A percentile compares a stretch with the other conserved stretches of the same genome.
These are phyloP conservation scores for Empis livida DNA, from an alignment of 2,888 invertebrate genomes.

Conservation along the genomic window DNA sequence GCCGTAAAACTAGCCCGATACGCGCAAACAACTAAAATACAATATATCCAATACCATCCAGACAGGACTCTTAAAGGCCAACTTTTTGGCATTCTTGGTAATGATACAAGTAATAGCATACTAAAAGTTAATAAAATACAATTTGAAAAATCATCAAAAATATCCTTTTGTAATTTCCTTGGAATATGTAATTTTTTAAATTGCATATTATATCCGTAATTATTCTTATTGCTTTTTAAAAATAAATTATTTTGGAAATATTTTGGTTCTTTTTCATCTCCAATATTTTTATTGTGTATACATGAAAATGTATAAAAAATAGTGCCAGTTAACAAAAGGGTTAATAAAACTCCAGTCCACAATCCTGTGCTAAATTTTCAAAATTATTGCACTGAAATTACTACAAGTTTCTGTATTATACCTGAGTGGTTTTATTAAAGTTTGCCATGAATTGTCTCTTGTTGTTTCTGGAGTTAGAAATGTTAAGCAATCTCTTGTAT, in stretches of 20 bases:
- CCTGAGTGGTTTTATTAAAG: slow-evolving; percentile 68
- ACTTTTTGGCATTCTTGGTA: slow-evolving; percentile 61
- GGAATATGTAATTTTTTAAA: not conserved
- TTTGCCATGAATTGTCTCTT: slow-evolving; percentile 73
- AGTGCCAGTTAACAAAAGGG: slow-evolving; percentile 50
- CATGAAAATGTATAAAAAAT: slow-evolving; percentile 53
- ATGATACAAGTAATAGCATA: slow-evolving; percentile 65
- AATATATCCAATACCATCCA: slow-evolving; percentile 82
- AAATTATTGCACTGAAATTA: not conserved
- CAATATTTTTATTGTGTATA: slow-evolving; percentile 19
- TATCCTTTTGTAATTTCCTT: slow-evolving; percentile 37
- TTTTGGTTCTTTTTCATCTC: slow-evolving; percentile 13
- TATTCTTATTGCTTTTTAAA: not conserved
- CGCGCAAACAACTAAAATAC: slow-evolving; percentile 62
- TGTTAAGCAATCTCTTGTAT: slow-evolving; percentile 71
- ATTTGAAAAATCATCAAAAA: slow-evolving; percentile 59
- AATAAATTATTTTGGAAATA: too few relatives aligned
- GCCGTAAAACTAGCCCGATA: slow-evolving; percentile 79
- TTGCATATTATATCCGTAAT: not conserved
- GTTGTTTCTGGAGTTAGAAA: slow-evolving; percentile 72
- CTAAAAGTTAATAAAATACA: slow-evolving; percentile 68
- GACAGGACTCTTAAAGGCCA: slow-evolving; percentile 72
- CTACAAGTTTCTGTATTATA: slow-evolving; percentile 35
- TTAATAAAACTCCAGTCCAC: slow-evolving; percentile 61
- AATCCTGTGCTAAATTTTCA: slow-evolving; percentile 44